phyloP scores from a whole-genome alignment of 2,797 vertebrate genomes.

The Coendou prehensilis region DNA sequence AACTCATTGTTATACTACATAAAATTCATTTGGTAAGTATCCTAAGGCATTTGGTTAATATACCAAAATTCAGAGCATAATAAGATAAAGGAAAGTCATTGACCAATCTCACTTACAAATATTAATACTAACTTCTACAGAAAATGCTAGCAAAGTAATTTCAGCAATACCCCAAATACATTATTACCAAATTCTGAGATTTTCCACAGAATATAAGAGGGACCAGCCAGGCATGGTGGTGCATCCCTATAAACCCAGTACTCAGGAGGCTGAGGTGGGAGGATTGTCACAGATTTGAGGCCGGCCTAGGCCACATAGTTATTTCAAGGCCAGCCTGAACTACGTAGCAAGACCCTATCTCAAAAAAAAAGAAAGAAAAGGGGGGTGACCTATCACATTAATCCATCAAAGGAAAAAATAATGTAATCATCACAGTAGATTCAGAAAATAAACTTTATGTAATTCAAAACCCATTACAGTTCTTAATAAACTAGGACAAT shows the following conservation, averaged over 20 bases:
- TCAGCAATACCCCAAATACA: neutral
- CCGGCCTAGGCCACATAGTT: too few species aligned
- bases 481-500: neutral
- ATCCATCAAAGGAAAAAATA: constrained; percentile 9
- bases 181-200: neutral
- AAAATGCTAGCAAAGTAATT: constrained; percentile 26
- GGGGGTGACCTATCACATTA: neutral
- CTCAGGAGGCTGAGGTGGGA: too few species aligned
- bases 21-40: neutral
- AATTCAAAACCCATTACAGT: neutral
- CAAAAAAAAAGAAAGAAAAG: too few species aligned
- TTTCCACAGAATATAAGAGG: neutral
- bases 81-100: constrained; percentile 3
- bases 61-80: neutral
- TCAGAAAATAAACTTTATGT: neutral
- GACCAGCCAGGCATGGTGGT: neutral
- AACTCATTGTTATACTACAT: neutral
- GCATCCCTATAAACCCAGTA: too few species aligned
- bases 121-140: constrained; percentile 9
- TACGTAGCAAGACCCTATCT: too few species aligned
- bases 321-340: too few species aligned
- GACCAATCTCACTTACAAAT: neutral
- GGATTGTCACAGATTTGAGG: too few species aligned
- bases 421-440: neutral
- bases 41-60: neutral